phyloP scores from a whole-genome alignment of 2,113 vertebrate genomes.

The Istiophorus platypterus region DNA sequence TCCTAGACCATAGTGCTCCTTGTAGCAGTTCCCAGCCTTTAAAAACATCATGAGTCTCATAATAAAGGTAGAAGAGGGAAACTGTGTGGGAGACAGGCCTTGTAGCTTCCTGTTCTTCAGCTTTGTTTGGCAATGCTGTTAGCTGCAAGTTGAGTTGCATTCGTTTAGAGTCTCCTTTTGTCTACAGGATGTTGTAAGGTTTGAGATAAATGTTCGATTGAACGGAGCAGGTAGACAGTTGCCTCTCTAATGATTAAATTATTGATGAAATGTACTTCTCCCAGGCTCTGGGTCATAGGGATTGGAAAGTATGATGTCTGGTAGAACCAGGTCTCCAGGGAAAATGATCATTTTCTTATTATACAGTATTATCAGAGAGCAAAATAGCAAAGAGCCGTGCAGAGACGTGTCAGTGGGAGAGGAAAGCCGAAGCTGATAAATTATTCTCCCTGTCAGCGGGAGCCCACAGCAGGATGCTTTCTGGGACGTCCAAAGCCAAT shows the following conservation, averaged over 20 bases:
- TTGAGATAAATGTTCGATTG: constrained; percentile 48
- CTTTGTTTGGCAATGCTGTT: not conserved
- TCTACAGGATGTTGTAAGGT: not conserved
- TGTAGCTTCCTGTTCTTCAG: not conserved
- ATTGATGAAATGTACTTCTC: constrained; percentile 45
- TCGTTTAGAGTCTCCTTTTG: constrained; percentile 3
- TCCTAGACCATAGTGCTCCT: not conserved
- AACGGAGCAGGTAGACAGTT: constrained; percentile 28
- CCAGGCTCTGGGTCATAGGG: not conserved
- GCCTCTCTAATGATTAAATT: constrained; percentile 33
- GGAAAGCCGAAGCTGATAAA: not conserved
- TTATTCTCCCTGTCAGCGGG: constrained; percentile 25
- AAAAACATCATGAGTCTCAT: constrained; percentile 17
- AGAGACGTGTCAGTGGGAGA: not conserved
- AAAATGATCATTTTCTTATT: constrained; percentile 18
- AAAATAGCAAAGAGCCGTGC: constrained; percentile 15
- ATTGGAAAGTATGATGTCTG: constrained; percentile 26
- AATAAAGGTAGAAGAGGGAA: not conserved
- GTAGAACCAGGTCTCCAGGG: constrained; percentile 11
- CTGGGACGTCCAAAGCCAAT: constrained; percentile 8
- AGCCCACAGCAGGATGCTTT: constrained; percentile 4
- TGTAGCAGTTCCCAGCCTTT: not conserved
- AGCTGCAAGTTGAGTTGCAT: constrained; percentile 8
- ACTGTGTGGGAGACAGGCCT: not conserved
- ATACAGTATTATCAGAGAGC: not conserved